Conservation (phyloP, 2,888 invertebrate genomes). For the Dicroscelio sp. region DNA sequence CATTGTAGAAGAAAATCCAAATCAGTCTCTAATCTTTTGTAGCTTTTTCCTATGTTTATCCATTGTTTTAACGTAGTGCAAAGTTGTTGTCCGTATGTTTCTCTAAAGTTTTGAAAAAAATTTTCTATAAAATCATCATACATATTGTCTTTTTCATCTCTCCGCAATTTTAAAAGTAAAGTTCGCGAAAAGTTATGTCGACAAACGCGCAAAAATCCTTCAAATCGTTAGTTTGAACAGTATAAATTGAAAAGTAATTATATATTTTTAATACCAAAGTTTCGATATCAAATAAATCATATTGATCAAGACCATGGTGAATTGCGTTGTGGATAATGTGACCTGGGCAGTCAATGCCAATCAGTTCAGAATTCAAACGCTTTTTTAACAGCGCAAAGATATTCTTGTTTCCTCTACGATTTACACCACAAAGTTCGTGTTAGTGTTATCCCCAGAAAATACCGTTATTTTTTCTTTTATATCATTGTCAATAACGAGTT, state of each 20-base stretch:
- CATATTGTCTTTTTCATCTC: no score
- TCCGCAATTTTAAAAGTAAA: no score
- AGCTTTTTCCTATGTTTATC: neutral
- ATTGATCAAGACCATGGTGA: constrained; percentile 80
- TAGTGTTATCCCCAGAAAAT: constrained; percentile 87
- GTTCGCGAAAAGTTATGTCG: constrained; percentile 72
- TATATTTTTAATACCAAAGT: constrained; percentile 79
- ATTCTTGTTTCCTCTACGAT: constrained; percentile 64
- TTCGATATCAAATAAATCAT: constrained; percentile 82
- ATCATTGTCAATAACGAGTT: constrained; percentile 39
- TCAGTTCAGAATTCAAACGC: constrained; percentile 78
- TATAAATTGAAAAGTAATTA: constrained; percentile 82
- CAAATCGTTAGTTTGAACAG: constrained; percentile 79
- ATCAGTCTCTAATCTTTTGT: neutral
- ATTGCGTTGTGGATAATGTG: constrained; percentile 85
- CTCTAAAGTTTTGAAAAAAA: no score
- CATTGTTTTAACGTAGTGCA: no score
- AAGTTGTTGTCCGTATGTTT: no score
- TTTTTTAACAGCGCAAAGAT: constrained; percentile 82
- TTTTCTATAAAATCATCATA: no score
- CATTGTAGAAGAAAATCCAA: neutral
- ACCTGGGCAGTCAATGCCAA: constrained; percentile 84
- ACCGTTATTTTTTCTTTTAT: constrained; percentile 83
- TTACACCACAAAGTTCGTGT: constrained; percentile 84
- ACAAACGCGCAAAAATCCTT: constrained; percentile 83